These are phyloP conservation scores for Chrysomallon squamiferum DNA, from an alignment of 1,140 invertebrate species.

Conservation along the genomic window DNA sequence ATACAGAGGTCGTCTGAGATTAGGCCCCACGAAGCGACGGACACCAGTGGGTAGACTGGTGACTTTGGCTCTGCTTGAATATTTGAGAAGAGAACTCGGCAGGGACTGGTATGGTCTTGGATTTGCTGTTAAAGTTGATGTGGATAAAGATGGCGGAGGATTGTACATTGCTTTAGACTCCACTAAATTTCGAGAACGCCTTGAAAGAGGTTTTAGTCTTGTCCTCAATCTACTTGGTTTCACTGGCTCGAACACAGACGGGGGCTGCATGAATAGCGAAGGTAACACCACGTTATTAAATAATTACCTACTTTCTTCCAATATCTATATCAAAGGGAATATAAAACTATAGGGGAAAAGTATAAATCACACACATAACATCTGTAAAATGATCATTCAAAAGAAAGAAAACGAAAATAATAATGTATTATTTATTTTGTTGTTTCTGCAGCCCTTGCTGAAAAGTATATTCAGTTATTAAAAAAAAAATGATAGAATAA, in stretches of 20 bases:
- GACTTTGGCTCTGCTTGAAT: not conserved
- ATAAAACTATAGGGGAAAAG: no score
- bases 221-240: not conserved
- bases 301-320: no score
- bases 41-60: not conserved
- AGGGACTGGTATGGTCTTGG: not conserved
- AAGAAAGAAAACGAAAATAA: no score
- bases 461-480: no score
- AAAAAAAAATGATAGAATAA: no score
- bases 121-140: not conserved
- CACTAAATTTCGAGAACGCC: not conserved
- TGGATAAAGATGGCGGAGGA: not conserved
- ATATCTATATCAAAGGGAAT: no score
- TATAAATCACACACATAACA: no score
- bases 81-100: not conserved
- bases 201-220: not conserved
- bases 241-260: not conserved
- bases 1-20: not conserved
- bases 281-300: not conserved
- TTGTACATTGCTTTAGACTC: not conserved
- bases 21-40: not conserved
- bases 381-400: no score
- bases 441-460: no score
- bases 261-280: constrained; percentile 8
- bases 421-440: no score